phyloP scores from a whole-genome alignment of 2,888 invertebrate species.

The Drosophila neonasuta region DNA sequence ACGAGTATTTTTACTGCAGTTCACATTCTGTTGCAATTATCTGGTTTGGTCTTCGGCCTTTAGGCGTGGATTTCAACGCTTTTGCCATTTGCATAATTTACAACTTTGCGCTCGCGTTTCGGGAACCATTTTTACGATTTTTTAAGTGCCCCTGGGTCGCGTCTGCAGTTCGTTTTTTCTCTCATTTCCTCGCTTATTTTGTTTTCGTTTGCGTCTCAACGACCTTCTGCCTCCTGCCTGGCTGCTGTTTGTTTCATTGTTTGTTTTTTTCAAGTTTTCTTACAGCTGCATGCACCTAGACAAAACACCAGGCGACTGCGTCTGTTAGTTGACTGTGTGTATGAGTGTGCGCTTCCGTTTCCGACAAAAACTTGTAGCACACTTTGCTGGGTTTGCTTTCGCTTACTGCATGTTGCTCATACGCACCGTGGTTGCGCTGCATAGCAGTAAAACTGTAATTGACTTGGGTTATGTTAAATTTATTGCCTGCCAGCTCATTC shows the following conservation, averaged over 20 bases:
- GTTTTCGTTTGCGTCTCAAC: slow-evolving; percentile 29
- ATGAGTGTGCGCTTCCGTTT: slow-evolving; percentile 43
- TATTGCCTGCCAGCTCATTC: slow-evolving; percentile 59
- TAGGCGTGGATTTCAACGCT: slow-evolving; percentile 68
- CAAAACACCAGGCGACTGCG: slow-evolving; percentile 42
- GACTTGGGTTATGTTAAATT: slow-evolving; percentile 70
- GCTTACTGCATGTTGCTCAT: slow-evolving; percentile 49
- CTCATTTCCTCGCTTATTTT: slow-evolving; percentile 17
- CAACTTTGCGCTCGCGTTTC: slow-evolving; percentile 43
- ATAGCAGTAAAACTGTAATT: slow-evolving; percentile 62
- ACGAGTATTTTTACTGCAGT: slow-evolving; percentile 50
- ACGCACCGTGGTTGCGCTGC: slow-evolving; percentile 42
- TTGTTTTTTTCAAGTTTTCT: slow-evolving; percentile 38
- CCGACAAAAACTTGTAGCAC: slow-evolving; percentile 36
- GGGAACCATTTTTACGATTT: slow-evolving; percentile 56
- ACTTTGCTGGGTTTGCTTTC: slow-evolving; percentile 12
- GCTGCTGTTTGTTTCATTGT: slow-evolving; percentile 10
- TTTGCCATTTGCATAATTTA: slow-evolving; percentile 70
- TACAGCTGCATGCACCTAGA: slow-evolving; percentile 56
- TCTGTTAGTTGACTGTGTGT: slow-evolving; percentile 10
- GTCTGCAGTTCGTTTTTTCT: slow-evolving; percentile 25
- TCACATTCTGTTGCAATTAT: slow-evolving; percentile 68
- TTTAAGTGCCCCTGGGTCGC: slow-evolving; percentile 58
- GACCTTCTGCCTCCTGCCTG: slow-evolving; percentile 40
- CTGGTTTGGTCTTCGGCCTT: slow-evolving; percentile 50